These are phyloP conservation scores for Rhynchomys soricoides DNA, from an alignment of 2,113 vertebrate species.

Conservation along the genomic window DNA sequence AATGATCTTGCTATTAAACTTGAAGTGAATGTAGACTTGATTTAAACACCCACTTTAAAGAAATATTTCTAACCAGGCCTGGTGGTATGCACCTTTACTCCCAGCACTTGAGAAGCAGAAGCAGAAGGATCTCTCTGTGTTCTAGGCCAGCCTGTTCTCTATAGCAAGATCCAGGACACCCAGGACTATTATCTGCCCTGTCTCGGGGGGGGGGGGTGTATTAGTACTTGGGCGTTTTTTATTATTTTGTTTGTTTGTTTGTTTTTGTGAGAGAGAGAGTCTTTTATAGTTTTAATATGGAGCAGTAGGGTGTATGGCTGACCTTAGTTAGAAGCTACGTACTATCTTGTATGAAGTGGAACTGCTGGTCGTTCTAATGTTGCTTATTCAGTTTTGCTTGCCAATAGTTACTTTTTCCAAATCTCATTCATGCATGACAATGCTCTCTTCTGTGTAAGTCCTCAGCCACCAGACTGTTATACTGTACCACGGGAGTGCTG, in stretches of 20 bases:
- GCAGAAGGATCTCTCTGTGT: neutral
- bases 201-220: no score
- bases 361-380: neutral
- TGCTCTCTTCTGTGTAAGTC: slow-evolving; percentile 85
- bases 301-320: neutral
- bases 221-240: neutral
- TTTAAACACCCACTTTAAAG: slow-evolving; percentile 42
- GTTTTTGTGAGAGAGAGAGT: neutral
- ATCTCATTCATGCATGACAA: slow-evolving; percentile 28
- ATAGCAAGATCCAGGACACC: neutral
- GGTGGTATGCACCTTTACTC: neutral
- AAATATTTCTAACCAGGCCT: slow-evolving; percentile 4
- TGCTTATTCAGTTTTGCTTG: slow-evolving; percentile 38
- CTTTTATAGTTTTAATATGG: neutral
- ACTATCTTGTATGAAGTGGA: slow-evolving; percentile 41
- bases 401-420: neutral
- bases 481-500: slow-evolving; percentile 97
- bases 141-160: neutral
- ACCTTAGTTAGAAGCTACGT: neutral
- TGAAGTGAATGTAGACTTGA: slow-evolving; percentile 26
- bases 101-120: neutral
- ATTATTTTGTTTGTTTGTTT: neutral
- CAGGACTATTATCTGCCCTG: neutral
- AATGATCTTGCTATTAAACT: slow-evolving; percentile 12
- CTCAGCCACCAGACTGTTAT: slow-evolving; percentile 93